Conservation (phyloP, 2,797 vertebrate species). For the Siniperca obscura region DNA sequence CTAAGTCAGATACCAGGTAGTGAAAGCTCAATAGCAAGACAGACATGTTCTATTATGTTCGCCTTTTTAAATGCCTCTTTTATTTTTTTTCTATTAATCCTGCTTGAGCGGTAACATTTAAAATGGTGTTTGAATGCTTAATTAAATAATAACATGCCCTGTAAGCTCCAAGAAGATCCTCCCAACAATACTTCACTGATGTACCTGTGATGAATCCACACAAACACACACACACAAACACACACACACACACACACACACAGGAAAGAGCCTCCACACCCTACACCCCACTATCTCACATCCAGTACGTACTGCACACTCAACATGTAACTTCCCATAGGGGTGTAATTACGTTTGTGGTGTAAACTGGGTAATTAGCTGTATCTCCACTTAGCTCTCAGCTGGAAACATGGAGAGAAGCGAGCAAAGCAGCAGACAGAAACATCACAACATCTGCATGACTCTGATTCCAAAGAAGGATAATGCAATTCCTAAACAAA, state of each 20-base stretch:
- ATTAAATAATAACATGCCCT: conserved; percentile 48
- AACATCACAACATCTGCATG: conserved; percentile 60
- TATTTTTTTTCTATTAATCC: conserved; percentile 31
- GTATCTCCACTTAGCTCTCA: conserved; percentile 72
- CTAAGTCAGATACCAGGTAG: conserved; percentile 41
- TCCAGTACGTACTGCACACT: conserved; percentile 35
- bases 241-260: conserved; percentile 5
- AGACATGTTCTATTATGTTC: conserved; percentile 28
- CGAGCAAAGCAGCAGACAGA: conserved; percentile 47
- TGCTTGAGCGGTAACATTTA: conserved; percentile 5
- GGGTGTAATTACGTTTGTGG: conserved; percentile 73
- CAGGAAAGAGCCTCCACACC: not conserved
- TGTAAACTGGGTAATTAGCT: conserved; percentile 78
- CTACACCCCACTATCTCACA: conserved; percentile 8
- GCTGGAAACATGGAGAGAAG: conserved; percentile 61
- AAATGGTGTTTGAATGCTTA: conserved; percentile 34
- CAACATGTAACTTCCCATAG: conserved; percentile 58
- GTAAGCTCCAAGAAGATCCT: conserved; percentile 36
- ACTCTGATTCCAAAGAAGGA: conserved; percentile 34
- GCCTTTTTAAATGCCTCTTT: conserved; percentile 28
- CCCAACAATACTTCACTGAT: conserved; percentile 16
- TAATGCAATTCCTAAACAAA: conserved; percentile 54
- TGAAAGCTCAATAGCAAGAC: conserved; percentile 33
- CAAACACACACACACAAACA: conserved; percentile 2
- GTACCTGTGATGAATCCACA: conserved; percentile 35